Evolutionary conservation across 2,797 vertebrate genomes (phyloP).

Genomic region (Lophius americanus): DNA sequence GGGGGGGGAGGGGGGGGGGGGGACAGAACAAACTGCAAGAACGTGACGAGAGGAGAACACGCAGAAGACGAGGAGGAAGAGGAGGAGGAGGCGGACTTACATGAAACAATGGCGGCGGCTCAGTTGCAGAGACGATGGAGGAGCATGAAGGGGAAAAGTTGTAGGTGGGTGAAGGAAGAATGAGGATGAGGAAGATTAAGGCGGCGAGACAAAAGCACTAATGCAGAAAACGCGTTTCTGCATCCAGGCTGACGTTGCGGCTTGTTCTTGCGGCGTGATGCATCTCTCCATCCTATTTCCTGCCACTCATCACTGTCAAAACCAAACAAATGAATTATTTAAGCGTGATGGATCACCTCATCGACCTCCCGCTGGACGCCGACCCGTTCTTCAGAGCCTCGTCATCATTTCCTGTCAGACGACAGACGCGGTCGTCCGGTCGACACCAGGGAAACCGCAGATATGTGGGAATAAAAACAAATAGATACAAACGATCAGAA

Average conservation of each 20-base stretch:
- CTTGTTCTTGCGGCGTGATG: conserved; percentile 30
- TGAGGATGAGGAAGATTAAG: conserved; percentile 30
- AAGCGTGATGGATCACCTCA: conserved; percentile 47
- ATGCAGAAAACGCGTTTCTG: conserved; percentile 51
- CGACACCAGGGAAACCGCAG: too few species aligned
- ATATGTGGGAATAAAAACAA: too few species aligned
- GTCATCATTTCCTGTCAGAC: too few species aligned
- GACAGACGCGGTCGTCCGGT: too few species aligned
- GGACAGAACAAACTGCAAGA: conserved; percentile 17
- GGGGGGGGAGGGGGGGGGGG: conserved; percentile 3
- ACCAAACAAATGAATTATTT: conserved; percentile 55
- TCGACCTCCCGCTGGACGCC: not conserved
- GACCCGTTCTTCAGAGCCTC: too few species aligned
- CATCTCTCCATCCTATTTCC: conserved; percentile 52
- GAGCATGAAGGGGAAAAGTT: conserved; percentile 5
- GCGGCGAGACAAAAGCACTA: conserved; percentile 44
- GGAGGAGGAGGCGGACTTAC: not conserved
- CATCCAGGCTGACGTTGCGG: conserved; percentile 20
- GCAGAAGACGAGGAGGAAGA: not conserved
- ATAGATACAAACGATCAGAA: too few species aligned
- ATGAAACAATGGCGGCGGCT: too few species aligned
- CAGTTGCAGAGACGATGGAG: conserved; percentile 3
- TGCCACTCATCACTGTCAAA: conserved; percentile 51
- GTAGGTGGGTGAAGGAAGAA: conserved; percentile 27
- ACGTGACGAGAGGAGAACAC: not conserved